phyloP scores from a whole-genome alignment of 1,140 invertebrate species.

The Ostrea denselamellosa region DNA sequence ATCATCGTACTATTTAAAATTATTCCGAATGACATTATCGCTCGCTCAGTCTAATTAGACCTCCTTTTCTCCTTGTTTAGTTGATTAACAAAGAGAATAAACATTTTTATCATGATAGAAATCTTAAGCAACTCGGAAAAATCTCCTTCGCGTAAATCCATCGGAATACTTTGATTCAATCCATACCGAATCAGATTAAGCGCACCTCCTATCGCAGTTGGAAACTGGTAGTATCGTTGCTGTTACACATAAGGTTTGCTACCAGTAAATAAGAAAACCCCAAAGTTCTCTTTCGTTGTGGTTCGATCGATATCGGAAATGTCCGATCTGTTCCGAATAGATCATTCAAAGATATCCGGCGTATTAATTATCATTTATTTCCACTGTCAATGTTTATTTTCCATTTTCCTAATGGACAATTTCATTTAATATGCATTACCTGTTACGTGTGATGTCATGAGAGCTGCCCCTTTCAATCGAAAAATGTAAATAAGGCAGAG shows the following conservation, averaged over 20 bases:
- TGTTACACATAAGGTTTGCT: background rate
- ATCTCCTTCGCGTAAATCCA: slow-evolving; percentile 12
- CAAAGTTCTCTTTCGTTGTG: background rate
- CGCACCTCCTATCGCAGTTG: background rate
- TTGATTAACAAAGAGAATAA: slow-evolving; percentile 21
- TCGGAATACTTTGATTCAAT: slow-evolving; percentile 22
- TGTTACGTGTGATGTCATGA: background rate
- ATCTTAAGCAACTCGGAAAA: slow-evolving; percentile 1
- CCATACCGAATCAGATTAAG: background rate
- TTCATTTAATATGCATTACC: slow-evolving; percentile 18
- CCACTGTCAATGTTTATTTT: slow-evolving; percentile 6
- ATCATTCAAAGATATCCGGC: background rate
- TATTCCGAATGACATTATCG: background rate
- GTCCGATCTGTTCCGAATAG: slow-evolving; percentile 25
- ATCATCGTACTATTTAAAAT: background rate
- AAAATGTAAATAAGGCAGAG: background rate
- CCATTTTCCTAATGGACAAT: slow-evolving; percentile 16
- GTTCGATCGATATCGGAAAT: slow-evolving; percentile 8
- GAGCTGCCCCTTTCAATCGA: background rate
- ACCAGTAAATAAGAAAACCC: slow-evolving; percentile 32
- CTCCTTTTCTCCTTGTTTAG: background rate
- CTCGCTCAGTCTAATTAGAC: background rate
- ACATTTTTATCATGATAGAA: slow-evolving; percentile 17
- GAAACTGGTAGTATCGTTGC: background rate
- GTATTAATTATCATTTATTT: slow-evolving; percentile 29